Evolutionary conservation across 2,797 vertebrate species (phyloP).

Genomic region (Poecilia picta): DNA sequence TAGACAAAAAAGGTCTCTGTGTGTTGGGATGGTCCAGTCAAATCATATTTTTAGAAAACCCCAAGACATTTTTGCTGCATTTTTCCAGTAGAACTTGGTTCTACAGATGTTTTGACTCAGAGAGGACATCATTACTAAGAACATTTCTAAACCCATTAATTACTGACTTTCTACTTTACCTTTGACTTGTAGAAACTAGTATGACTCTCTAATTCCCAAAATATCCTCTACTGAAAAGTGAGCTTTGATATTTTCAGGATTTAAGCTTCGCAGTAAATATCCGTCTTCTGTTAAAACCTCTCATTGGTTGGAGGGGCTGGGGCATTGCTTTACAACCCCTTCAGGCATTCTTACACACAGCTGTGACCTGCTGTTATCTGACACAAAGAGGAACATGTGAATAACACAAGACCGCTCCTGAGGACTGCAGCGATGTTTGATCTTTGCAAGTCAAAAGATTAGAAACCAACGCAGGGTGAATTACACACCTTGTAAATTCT

Average conservation of each 20-base stretch:
- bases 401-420: slow-evolving; percentile 65
- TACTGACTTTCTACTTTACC: not conserved
- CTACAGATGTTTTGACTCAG: not conserved
- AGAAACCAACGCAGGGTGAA: slow-evolving; percentile 71
- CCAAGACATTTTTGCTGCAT: not conserved
- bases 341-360: slow-evolving; percentile 24
- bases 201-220: not conserved
- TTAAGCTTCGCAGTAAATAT: not conserved
- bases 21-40: not conserved
- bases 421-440: slow-evolving; percentile 65
- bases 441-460: slow-evolving; percentile 74
- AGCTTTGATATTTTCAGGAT: not conserved
- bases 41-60: not conserved
- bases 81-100: not conserved
- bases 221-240: not conserved
- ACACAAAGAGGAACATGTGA: slow-evolving; percentile 59
- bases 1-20: not conserved
- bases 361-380: slow-evolving; percentile 67
- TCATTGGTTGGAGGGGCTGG: not conserved
- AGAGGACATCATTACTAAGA: not conserved
- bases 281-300: not conserved
- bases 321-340: slow-evolving; percentile 35
- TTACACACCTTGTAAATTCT: slow-evolving; percentile 78
- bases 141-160: not conserved
- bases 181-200: not conserved